These are phyloP conservation scores for Clusia tigrina DNA, from an alignment of 2,888 invertebrate species.

Conservation along the genomic window DNA sequence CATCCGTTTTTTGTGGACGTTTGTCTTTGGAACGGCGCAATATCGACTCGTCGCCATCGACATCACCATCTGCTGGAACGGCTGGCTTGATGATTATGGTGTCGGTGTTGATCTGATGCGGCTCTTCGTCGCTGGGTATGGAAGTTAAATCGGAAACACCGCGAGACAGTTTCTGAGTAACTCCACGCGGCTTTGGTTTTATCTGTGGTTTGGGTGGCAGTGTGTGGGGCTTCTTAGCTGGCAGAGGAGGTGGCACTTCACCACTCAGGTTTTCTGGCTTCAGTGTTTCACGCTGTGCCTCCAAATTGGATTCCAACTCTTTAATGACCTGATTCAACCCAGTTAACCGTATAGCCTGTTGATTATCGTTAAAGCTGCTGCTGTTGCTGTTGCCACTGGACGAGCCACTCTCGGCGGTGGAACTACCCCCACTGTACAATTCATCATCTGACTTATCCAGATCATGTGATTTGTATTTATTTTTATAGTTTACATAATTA, in stretches of 20 bases:
- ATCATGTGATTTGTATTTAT: constrained; percentile 74
- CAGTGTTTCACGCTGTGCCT: constrained; percentile 49
- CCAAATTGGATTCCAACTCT: constrained; percentile 54
- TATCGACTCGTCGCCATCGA: constrained; percentile 64
- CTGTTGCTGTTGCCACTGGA: constrained; percentile 56
- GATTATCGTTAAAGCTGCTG: constrained; percentile 57
- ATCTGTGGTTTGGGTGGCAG: constrained; percentile 66
- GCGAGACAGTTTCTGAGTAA: constrained; percentile 61
- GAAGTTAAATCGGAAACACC: constrained; percentile 63
- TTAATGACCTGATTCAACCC: constrained; percentile 56
- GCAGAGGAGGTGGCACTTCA: constrained; percentile 62
- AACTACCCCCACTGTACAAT: constrained; percentile 65
- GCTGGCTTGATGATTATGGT: constrained; percentile 61
- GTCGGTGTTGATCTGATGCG: constrained; percentile 52
- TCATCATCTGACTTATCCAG: constrained; percentile 59
- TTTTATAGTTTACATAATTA: constrained; percentile 76
- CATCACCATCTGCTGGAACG: constrained; percentile 57
- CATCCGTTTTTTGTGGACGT: constrained; percentile 61
- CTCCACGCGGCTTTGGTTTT: constrained; percentile 66
- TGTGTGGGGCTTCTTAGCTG: constrained; percentile 63
- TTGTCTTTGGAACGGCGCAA: constrained; percentile 62
- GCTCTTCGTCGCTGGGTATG: constrained; percentile 44
- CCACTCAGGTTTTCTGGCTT: constrained; percentile 44
- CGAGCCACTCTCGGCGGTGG: constrained; percentile 47
- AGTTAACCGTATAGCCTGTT: constrained; percentile 45